A percentile compares a stretch with the other conserved stretches of the same genome.
Conservation (phyloP, 1,140 invertebrate species). For the Tenebrio molitor region DNA sequence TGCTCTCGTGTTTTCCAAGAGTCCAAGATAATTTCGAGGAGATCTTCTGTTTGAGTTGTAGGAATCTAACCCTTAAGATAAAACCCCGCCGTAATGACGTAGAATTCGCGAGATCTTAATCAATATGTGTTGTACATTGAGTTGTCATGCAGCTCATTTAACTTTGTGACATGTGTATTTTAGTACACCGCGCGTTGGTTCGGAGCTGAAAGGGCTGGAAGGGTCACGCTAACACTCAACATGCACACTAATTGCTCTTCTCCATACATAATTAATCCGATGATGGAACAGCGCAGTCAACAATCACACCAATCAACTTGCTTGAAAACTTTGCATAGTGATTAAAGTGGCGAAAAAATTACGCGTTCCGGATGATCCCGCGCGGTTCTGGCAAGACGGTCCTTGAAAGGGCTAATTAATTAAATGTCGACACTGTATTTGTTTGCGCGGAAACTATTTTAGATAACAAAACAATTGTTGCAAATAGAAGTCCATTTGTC, state of each 20-base stretch:
- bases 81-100: neutral
- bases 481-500: conserved; percentile 42
- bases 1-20: neutral
- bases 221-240: conserved; percentile 55
- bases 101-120: conserved; percentile 6
- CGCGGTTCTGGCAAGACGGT: neutral
- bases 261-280: conserved; percentile 57
- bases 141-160: conserved; percentile 58
- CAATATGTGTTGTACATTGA: conserved; percentile 46
- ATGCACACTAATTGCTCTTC: conserved; percentile 59
- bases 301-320: conserved; percentile 39
- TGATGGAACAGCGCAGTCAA: conserved; percentile 42
- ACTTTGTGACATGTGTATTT: conserved; percentile 58
- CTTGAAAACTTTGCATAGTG: conserved; percentile 12
- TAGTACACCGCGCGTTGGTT: conserved; percentile 47
- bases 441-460: conserved; percentile 18
- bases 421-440: conserved; percentile 9
- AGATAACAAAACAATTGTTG: conserved; percentile 45
- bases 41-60: neutral
- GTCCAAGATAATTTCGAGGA: neutral
- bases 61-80: neutral
- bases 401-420: conserved; percentile 30
- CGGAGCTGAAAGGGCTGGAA: conserved; percentile 49
- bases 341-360: conserved; percentile 11
- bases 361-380: neutral